Percentiles rank a stretch among this genome's conserved stretches.
phyloP scores from a whole-genome alignment of 2,888 invertebrate species.

The Frankliniella fusca region DNA sequence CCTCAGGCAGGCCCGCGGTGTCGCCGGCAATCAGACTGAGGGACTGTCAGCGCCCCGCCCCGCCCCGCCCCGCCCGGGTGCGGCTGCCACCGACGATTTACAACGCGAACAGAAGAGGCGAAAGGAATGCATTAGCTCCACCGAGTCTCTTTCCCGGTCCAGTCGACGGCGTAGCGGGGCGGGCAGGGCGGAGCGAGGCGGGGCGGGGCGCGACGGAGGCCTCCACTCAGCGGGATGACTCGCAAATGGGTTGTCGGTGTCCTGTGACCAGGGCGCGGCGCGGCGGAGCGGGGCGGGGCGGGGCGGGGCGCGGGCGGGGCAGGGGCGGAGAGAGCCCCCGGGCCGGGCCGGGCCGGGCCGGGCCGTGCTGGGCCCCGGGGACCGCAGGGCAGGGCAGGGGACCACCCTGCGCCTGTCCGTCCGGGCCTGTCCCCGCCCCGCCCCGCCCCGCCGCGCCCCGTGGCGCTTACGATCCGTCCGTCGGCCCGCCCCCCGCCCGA shows the following conservation, averaged over 20 bases:
- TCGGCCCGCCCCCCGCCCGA: not conserved
- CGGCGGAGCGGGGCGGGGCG: not conserved
- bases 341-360: no score
- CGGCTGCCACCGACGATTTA: slow-evolving; percentile 3
- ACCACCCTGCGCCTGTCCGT: not conserved
- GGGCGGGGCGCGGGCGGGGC: not conserved
- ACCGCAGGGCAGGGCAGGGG: no score
- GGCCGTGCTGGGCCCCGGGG: no score
- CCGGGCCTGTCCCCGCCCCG: not conserved
- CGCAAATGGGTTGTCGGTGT: slow-evolving; percentile 24
- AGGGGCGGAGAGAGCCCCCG: not conserved
- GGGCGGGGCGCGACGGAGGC: no score
- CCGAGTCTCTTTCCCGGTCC: not conserved
- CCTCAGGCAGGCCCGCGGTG: not conserved
- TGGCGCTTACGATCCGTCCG: not conserved
- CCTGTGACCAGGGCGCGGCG: not conserved
- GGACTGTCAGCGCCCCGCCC: not conserved
- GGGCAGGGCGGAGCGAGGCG: no score
- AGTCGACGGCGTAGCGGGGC: no score
- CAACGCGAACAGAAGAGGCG: not conserved
- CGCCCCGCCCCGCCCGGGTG: not conserved
- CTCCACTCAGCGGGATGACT: not conserved
- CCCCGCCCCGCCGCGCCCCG: not conserved
- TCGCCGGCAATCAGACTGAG: not conserved
- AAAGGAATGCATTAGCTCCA: slow-evolving; percentile 8